A percentile compares a stretch with the other conserved stretches of the same genome.
Conservation (phyloP, 2,113 vertebrate genomes). For the Penelope pileata region DNA sequence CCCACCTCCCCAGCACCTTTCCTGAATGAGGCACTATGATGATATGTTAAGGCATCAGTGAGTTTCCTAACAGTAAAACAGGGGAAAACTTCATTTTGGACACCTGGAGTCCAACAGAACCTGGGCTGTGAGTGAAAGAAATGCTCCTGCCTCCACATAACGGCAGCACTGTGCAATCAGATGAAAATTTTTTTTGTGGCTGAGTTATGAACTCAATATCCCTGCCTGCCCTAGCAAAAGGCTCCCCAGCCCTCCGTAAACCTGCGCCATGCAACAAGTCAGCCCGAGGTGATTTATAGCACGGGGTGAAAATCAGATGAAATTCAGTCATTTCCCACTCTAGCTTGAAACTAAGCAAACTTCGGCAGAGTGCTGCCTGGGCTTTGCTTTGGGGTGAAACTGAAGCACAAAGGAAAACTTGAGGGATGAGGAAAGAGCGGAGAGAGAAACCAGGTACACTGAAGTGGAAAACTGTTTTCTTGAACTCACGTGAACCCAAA, state of each 20-base stretch:
- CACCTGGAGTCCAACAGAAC: not conserved
- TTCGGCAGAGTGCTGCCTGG: not conserved
- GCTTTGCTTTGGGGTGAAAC: not conserved
- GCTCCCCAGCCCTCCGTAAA: not conserved
- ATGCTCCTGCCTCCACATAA: not conserved
- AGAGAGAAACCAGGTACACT: not conserved
- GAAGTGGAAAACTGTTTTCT: not conserved
- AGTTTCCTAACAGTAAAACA: not conserved
- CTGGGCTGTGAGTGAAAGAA: not conserved
- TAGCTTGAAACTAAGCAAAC: fast-evolving
- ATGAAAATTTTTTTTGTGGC: not conserved
- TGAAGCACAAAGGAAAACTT: not conserved
- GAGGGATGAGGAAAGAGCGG: not conserved
- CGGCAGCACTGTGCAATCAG: not conserved
- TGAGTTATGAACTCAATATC: not conserved
- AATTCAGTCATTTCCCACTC: not conserved
- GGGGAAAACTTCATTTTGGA: not conserved
- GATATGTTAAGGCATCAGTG: not conserved
- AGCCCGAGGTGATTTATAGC: not conserved
- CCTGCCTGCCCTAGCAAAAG: not conserved
- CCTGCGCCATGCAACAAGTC: not conserved
- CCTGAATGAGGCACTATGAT: not conserved
- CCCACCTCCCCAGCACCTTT: not conserved
- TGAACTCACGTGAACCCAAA: not conserved
- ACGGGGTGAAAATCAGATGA: not conserved